Percentiles rank a stretch among this genome's conserved stretches.
Conservation (phyloP, 1,140 invertebrate species). For the Olivierus martensii region DNA sequence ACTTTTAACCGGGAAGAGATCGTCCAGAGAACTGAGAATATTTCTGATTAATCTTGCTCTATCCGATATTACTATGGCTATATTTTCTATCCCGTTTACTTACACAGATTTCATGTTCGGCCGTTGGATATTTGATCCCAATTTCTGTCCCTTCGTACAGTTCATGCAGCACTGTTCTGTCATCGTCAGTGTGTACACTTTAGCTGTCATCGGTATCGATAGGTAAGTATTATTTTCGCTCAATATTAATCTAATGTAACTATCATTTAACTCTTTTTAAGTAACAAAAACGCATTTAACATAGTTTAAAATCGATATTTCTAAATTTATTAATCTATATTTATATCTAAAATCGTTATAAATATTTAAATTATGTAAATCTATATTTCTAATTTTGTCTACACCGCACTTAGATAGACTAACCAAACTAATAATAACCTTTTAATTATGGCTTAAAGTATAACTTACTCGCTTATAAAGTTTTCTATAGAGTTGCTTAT, state of each 20-base stretch:
- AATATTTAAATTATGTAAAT: too few species aligned
- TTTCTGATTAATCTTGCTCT: slow-evolving; percentile 33
- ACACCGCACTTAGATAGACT: too few species aligned
- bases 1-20: slow-evolving; percentile 27
- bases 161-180: slow-evolving; percentile 32
- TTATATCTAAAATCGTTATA: too few species aligned
- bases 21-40: slow-evolving; percentile 25
- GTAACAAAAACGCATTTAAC: too few species aligned
- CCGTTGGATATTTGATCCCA: slow-evolving; percentile 30
- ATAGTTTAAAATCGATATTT: too few species aligned
- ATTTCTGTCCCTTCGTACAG: slow-evolving; percentile 31
- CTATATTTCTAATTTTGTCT: too few species aligned
- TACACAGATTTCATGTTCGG: slow-evolving; percentile 34
- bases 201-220: slow-evolving; percentile 33
- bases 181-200: slow-evolving; percentile 32
- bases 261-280: neutral
- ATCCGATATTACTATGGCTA: slow-evolving; percentile 32
- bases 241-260: neutral
- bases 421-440: too few species aligned
- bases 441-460: too few species aligned
- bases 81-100: slow-evolving; percentile 35
- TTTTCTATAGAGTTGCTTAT: too few species aligned
- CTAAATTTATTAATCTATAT: too few species aligned
- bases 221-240: slow-evolving; percentile 24
- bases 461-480: too few species aligned